Conservation (phyloP, 2,797 vertebrate species). For the Harpagifer antarcticus region DNA sequence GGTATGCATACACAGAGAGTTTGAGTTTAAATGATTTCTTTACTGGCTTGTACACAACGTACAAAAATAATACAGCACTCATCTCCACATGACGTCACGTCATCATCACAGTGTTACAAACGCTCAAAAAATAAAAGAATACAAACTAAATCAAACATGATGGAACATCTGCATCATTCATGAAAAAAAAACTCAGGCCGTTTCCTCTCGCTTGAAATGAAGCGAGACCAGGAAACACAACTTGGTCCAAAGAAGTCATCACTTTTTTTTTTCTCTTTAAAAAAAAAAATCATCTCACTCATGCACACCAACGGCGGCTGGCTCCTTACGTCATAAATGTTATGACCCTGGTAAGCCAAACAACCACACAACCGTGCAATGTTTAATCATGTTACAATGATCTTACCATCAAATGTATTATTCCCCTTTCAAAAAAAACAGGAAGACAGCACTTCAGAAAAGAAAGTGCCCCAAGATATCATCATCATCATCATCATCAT, state of each 20-base stretch:
- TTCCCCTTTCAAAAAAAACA: conserved; percentile 86
- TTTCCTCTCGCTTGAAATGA: conserved; percentile 82
- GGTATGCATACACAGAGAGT: conserved; percentile 66
- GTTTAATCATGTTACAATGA: conserved; percentile 87
- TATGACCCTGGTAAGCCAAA: conserved; percentile 90
- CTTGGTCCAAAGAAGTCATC: conserved; percentile 82
- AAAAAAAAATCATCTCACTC: conserved; percentile 72
- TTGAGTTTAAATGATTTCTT: conserved; percentile 90
- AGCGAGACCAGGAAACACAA: conserved; percentile 82
- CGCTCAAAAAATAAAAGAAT: conserved; percentile 78
- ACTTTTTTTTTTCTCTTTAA: conserved; percentile 60
- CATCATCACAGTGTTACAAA: conserved; percentile 91
- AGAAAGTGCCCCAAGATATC: conserved; percentile 85
- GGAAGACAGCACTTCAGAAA: conserved; percentile 88
- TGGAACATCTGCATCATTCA: conserved; percentile 84
- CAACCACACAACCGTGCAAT: conserved; percentile 91
- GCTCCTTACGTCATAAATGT: conserved; percentile 96
- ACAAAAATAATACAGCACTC: conserved; percentile 90
- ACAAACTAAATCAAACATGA: conserved; percentile 75
- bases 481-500: conserved; percentile 75
- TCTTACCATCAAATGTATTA: conserved; percentile 89
- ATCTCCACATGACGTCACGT: conserved; percentile 83
- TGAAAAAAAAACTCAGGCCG: conserved; percentile 72
- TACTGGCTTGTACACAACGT: conserved; percentile 91
- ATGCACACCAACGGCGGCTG: conserved; percentile 83